phyloP scores from a whole-genome alignment of 1,140 invertebrate species.

The Vanessa atalanta region DNA sequence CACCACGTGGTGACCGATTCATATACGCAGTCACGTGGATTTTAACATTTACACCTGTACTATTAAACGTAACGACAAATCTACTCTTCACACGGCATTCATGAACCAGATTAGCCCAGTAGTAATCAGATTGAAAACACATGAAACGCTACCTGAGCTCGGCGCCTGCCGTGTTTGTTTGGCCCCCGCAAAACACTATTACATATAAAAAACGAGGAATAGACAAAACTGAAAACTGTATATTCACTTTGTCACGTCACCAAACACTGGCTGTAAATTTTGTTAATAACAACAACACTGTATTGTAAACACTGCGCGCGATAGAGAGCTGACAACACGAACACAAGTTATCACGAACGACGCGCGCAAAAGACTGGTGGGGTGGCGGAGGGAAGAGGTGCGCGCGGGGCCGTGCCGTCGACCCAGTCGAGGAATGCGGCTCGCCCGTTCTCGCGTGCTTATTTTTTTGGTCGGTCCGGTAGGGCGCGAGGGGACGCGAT shows the following conservation, averaged over 20 bases:
- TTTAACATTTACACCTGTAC: conserved; percentile 51
- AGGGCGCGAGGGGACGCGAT: conserved; percentile 53
- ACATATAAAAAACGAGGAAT: conserved; percentile 34
- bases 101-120: conserved; percentile 52
- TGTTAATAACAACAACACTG: conserved; percentile 70
- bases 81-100: conserved; percentile 44
- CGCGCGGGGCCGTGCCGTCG: conserved; percentile 70
- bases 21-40: conserved; percentile 68
- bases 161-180: conserved; percentile 69
- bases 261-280: conserved; percentile 58
- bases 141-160: conserved; percentile 75
- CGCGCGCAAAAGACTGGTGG: conserved; percentile 73
- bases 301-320: conserved; percentile 74
- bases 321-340: conserved; percentile 51
- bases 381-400: conserved; percentile 48
- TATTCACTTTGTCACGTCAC: conserved; percentile 40
- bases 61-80: conserved; percentile 42
- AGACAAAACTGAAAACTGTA: conserved; percentile 26
- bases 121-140: conserved; percentile 73
- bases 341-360: conserved; percentile 58
- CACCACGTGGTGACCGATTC: conserved; percentile 72
- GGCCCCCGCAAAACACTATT: conserved; percentile 55
- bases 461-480: conserved; percentile 64
- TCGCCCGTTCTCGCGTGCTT: conserved; percentile 71
- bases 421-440: conserved; percentile 77